Evolutionary conservation across 2,888 invertebrate species (phyloP), one percentile per base, ranked within the genome.

Genomic region (Cantharis rufa): DNA sequence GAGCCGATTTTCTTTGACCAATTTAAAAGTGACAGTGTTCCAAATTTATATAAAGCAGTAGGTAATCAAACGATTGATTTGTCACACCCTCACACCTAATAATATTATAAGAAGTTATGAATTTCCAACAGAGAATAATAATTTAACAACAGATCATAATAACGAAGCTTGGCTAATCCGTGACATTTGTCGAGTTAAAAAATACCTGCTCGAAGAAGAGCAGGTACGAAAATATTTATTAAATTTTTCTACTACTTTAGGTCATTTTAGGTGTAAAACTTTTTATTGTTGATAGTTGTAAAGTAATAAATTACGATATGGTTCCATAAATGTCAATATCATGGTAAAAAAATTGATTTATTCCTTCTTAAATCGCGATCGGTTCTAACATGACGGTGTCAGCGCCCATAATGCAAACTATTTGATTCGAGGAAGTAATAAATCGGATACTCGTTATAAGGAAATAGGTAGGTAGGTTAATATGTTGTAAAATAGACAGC

Each of bases 121-220:
- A 66, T 66, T 66, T 66, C 64, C 64, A 18, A 66, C 64, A 66
- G 64, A 66, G 64, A 66, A 66, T 66, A 66, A 66, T 64, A 64
- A 64, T 64, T 64, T 64, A 64, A 64, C 64, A 64, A 64, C 64
- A 64, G 64, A 64, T 64, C 64, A 64, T 64, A 64, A 64, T 66
- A 66, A 66, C 24, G 64, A 66, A 66, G 64, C 64, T 66, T 66
- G 64, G n/a, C 64, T 66, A 66, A 66, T 66, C 64, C 64, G 64
- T 66, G 64, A 66, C 64, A 66, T 66, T 24, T n/a, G 64, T 66
- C 15, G 18, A 24, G 64, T 18, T 64, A 21, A 66, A 66, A 66
- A 66, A 66, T 66, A 66, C 64, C 64, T 66, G 64, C 64, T 66
- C 64, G 7, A n/a, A 21, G 10, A n/a, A 9, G 24, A 66, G 21